Conservation (phyloP, 2,888 invertebrate genomes). For the Ornithoptera alexandrae region DNA sequence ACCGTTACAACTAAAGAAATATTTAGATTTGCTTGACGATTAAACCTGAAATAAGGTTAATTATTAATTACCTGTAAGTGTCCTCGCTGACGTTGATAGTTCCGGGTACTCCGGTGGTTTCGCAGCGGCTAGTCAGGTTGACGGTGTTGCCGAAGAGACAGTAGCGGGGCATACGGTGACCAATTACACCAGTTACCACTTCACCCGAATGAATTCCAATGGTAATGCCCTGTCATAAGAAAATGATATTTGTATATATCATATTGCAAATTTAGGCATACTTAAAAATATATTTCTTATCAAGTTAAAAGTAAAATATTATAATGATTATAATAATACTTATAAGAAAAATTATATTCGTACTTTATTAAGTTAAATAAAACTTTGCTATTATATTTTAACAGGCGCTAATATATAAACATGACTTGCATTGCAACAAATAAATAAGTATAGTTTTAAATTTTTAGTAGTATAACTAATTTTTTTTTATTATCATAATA, state of each 20-base stretch:
- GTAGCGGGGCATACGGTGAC: conserved; percentile 95
- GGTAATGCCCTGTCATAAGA: conserved; percentile 86
- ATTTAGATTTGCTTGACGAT: conserved; percentile 87
- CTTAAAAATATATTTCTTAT: too few species aligned
- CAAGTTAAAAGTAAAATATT: too few species aligned
- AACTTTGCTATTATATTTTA: too few species aligned
- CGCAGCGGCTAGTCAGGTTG: conserved; percentile 94
- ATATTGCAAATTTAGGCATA: too few species aligned
- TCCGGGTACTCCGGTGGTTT: conserved; percentile 94
- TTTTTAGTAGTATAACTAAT: too few species aligned
- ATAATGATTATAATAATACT: too few species aligned
- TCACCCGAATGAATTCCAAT: conserved; percentile 97
- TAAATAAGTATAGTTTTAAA: too few species aligned
- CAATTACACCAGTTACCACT: conserved; percentile 96
- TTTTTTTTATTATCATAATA: too few species aligned
- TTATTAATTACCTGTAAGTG: conserved; percentile 91
- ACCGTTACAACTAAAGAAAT: conserved; percentile 83
- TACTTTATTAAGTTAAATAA: too few species aligned
- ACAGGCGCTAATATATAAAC: too few species aligned
- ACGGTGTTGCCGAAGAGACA: conserved; percentile 97
- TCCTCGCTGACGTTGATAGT: conserved; percentile 95
- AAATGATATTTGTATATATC: conserved; percentile 10
- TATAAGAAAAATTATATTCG: too few species aligned
- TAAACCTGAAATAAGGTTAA: conserved; percentile 49
- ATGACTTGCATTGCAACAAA: too few species aligned